Evolutionary conservation across 2,797 vertebrate genomes (phyloP).

Genomic region (Saxicola maurus): DNA sequence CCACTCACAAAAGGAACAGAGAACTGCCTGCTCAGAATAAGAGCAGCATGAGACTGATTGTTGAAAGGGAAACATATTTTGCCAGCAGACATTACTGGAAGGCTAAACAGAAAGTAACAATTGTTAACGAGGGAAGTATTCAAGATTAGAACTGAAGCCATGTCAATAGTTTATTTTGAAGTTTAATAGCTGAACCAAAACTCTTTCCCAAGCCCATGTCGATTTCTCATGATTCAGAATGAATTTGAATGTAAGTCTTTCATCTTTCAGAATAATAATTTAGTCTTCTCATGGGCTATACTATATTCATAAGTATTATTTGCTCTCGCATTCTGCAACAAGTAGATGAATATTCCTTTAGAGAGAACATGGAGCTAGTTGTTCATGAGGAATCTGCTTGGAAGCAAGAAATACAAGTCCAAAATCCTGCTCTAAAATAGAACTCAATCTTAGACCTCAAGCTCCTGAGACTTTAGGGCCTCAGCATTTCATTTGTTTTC

Average conservation of each 20-base stretch:
- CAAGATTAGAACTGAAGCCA: background rate
- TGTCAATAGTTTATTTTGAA: background rate
- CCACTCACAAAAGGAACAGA: background rate
- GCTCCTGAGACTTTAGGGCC: background rate
- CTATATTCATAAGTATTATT: background rate
- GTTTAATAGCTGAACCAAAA: background rate
- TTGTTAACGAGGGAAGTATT: background rate
- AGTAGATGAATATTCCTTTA: background rate
- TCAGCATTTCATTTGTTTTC: background rate
- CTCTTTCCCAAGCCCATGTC: background rate
- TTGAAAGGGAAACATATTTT: background rate
- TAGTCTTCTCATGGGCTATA: background rate
- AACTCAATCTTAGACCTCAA: background rate
- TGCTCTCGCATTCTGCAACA: background rate
- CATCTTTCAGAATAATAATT: background rate
- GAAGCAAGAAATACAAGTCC: background rate
- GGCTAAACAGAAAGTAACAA: background rate
- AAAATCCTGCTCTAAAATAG: background rate
- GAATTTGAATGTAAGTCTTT: background rate
- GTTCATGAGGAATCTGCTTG: background rate
- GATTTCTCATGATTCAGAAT: background rate
- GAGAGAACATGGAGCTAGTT: background rate
- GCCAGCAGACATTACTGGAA: background rate
- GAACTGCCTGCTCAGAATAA: background rate
- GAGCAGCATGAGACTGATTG: background rate